These are phyloP conservation scores for Oreochromis mossambicus DNA, from an alignment of 2,797 vertebrate species.

Conservation along the genomic window DNA sequence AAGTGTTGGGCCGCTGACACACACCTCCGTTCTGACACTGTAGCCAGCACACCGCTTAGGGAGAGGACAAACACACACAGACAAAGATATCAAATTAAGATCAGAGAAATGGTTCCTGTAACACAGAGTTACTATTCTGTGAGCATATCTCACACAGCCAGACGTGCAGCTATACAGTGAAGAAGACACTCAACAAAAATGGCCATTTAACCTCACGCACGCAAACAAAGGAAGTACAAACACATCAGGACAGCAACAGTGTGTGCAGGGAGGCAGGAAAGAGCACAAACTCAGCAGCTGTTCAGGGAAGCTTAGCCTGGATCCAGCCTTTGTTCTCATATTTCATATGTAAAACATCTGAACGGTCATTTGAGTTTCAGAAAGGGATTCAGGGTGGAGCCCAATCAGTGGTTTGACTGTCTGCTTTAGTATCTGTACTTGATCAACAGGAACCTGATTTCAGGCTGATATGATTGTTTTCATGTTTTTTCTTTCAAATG, in stretches of 20 bases:
- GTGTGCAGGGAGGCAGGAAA: background rate
- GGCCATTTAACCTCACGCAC: constrained; percentile 7
- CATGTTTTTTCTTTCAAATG: fast-evolving
- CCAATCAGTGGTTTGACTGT: background rate
- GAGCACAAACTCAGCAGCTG: background rate
- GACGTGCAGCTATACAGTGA: background rate
- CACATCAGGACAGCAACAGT: background rate
- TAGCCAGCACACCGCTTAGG: constrained; percentile 89
- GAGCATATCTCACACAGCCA: background rate
- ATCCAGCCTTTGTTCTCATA: background rate
- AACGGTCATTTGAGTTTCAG: background rate
- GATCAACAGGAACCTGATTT: background rate
- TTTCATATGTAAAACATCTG: background rate
- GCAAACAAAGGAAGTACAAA: background rate
- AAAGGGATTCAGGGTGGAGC: background rate
- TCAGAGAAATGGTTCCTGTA: background rate
- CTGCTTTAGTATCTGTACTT: background rate
- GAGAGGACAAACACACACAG: constrained; percentile 23
- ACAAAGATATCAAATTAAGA: background rate
- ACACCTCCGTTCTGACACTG: constrained; percentile 92
- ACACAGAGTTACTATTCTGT: background rate
- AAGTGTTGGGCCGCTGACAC: constrained; percentile 91
- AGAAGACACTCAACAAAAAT: background rate
- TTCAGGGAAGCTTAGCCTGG: background rate
- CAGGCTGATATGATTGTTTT: background rate